These are phyloP conservation scores for Psammodynastes pulverulentus DNA, from an alignment of 2,113 vertebrate genomes.

Conservation along the genomic window DNA sequence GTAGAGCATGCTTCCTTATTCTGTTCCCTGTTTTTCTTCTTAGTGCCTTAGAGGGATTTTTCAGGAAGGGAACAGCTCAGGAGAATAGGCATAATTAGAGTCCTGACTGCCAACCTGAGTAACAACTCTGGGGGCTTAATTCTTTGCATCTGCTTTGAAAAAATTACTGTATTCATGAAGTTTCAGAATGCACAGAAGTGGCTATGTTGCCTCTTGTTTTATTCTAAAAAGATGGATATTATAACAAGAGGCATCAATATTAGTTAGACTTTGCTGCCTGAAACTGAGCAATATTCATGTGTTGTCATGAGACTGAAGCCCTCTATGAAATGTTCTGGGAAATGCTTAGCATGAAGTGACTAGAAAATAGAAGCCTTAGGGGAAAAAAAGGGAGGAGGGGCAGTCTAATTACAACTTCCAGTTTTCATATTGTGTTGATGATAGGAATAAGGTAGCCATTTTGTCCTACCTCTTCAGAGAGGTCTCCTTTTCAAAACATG, in stretches of 20 bases:
- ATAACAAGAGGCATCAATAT: neutral
- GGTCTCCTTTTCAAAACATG: neutral
- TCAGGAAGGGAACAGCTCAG: neutral
- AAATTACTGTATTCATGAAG: neutral
- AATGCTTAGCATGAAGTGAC: neutral
- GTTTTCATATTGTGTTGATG: neutral
- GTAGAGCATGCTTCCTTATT: neutral
- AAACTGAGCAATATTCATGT: neutral
- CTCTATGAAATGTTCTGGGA: neutral
- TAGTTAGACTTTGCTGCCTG: neutral
- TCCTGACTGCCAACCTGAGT: neutral
- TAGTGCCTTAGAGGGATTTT: neutral
- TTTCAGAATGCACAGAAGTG: neutral
- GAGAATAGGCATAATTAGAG: neutral
- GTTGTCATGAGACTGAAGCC: neutral
- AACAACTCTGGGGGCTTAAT: neutral
- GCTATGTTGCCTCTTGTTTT: neutral
- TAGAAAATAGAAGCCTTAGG: neutral
- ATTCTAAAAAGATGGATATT: neutral
- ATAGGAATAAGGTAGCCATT: neutral
- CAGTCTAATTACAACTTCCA: neutral
- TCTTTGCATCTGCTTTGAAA: neutral
- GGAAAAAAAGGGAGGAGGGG: neutral
- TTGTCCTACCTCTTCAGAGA: neutral
- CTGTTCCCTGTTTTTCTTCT: constrained; percentile 1